Evolutionary conservation across 2,797 vertebrate species (phyloP).

Genomic region (Danio kyathit): DNA sequence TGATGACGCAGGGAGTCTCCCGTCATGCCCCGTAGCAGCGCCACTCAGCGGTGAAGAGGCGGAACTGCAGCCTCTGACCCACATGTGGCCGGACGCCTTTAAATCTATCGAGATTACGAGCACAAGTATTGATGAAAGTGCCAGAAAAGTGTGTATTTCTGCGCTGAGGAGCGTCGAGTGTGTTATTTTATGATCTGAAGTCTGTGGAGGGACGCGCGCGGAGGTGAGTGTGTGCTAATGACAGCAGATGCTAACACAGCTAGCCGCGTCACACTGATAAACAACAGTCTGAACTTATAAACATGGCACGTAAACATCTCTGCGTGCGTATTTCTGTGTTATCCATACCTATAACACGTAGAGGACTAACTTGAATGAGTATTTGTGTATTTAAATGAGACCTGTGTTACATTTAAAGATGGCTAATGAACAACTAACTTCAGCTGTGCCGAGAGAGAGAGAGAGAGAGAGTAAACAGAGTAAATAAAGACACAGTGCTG

Average conservation of each 20-base stretch:
- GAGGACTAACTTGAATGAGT: neutral
- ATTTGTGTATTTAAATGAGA: neutral
- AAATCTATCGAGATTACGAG: conserved; percentile 43
- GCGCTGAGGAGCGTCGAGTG: conserved; percentile 1
- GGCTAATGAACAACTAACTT: conserved; percentile 22
- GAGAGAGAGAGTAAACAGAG: conserved; percentile 34
- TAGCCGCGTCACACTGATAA: conserved; percentile 48
- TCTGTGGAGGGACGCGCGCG: conserved; percentile 3
- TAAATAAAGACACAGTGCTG: neutral
- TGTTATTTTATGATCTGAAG: conserved; percentile 26
- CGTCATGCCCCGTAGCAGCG: conserved; percentile 50
- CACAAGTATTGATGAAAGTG: conserved; percentile 37
- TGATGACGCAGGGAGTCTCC: conserved; percentile 52
- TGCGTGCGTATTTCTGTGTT: neutral
- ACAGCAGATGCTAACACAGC: conserved; percentile 42
- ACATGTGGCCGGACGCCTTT: conserved; percentile 62
- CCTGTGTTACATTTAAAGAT: neutral
- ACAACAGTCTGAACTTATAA: conserved; percentile 37
- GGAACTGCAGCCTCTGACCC: conserved; percentile 48
- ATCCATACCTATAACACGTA: neutral
- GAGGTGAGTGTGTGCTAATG: conserved; percentile 40
- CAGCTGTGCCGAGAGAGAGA: neutral
- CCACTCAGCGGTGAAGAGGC: conserved; percentile 41
- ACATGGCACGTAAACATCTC: neutral
- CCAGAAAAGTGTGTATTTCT: conserved; percentile 27